Percentiles rank a stretch among this genome's conserved stretches.
phyloP scores from a whole-genome alignment of 2,113 vertebrate genomes.

The Cyanoderma ruficeps region DNA sequence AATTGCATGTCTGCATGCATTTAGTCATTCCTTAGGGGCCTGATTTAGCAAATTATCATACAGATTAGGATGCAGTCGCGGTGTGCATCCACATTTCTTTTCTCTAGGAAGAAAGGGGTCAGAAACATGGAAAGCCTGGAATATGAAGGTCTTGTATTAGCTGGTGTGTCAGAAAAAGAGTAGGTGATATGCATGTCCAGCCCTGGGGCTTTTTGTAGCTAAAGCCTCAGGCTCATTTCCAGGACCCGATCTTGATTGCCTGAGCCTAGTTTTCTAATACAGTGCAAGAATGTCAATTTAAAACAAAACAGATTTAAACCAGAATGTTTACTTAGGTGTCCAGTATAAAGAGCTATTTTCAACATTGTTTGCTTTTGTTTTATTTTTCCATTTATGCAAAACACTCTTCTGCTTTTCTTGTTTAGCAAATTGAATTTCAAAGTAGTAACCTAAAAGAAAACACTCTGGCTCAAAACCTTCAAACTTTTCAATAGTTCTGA shows the following conservation, averaged over 20 bases:
- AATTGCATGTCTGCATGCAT: not conserved
- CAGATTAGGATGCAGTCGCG: not conserved
- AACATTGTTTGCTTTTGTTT: not conserved
- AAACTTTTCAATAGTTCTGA: not conserved
- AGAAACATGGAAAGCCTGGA: not conserved
- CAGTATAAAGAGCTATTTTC: not conserved
- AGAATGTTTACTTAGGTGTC: not conserved
- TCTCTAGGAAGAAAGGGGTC: not conserved
- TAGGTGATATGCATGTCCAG: fast-evolving
- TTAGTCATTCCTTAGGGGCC: not conserved
- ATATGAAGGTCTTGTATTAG: not conserved
- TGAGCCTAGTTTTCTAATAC: not conserved
- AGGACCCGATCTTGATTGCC: not conserved
- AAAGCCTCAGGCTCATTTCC: not conserved
- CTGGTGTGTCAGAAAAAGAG: not conserved
- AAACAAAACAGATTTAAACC: not conserved
- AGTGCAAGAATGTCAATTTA: not conserved
- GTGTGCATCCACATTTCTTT: not conserved
- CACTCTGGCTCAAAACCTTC: not conserved
- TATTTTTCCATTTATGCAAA: not conserved
- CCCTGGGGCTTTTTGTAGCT: not conserved
- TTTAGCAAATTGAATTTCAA: not conserved
- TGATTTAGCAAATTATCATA: not conserved
- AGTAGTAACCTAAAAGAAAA: not conserved
- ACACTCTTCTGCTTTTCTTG: not conserved